phyloP scores from a whole-genome alignment of 2,888 invertebrate species.

The Andrena minutula region DNA sequence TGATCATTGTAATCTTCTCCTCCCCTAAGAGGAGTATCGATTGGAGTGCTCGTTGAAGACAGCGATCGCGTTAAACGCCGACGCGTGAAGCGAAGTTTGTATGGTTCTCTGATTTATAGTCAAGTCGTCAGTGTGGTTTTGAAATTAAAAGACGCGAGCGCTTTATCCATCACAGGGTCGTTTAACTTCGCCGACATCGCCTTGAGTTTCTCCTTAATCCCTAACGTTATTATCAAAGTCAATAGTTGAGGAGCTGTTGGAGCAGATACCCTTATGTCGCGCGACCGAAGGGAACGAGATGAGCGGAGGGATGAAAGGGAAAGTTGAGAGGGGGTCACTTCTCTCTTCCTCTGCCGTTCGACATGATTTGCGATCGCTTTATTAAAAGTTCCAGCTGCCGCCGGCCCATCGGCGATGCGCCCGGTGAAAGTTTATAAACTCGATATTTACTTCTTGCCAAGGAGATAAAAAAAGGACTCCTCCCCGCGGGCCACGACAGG shows the following conservation, averaged over 20 bases:
- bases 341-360: constrained; percentile 41
- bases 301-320: constrained; percentile 8
- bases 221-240: constrained; percentile 59
- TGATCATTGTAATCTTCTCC: constrained; percentile 12
- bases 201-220: constrained; percentile 38
- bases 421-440: constrained; percentile 68
- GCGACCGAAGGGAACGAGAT: constrained; percentile 15
- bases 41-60: background rate
- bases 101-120: background rate
- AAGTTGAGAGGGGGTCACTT: constrained; percentile 47
- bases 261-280: constrained; percentile 52
- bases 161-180: constrained; percentile 44
- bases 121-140: background rate
- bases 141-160: constrained; percentile 32
- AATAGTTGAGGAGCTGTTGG: constrained; percentile 69
- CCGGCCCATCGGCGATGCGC: constrained; percentile 61
- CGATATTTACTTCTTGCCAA: constrained; percentile 53
- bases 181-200: constrained; percentile 46
- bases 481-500: background rate
- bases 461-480: constrained; percentile 9
- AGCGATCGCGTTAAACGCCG: background rate
- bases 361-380: constrained; percentile 79
- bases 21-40: background rate
- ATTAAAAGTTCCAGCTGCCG: constrained; percentile 81
- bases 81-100: background rate